These are phyloP conservation scores for Xanthostigma xanthostigma DNA, from an alignment of 2,888 invertebrate species.

Conservation along the genomic window DNA sequence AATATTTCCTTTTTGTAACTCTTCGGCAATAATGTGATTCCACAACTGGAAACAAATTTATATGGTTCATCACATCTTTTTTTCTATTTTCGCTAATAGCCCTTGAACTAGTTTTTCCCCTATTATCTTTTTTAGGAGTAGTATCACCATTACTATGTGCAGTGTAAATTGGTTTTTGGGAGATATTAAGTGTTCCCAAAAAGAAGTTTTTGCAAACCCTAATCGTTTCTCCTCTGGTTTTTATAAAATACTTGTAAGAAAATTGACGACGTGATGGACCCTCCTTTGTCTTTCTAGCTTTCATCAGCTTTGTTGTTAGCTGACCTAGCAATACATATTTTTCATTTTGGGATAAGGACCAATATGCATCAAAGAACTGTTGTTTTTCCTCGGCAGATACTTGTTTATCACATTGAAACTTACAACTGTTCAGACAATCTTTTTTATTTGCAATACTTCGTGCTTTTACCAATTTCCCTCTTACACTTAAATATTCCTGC, in stretches of 20 bases:
- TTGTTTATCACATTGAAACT: conserved; percentile 2
- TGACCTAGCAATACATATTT: too few relatives aligned
- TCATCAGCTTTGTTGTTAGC: not conserved
- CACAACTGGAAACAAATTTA: conserved; percentile 8
- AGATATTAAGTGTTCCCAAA: conserved; percentile 6
- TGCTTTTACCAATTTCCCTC: conserved; percentile 3
- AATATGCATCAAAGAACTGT: too few relatives aligned
- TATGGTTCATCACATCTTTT: conserved; percentile 7
- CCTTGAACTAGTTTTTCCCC: conserved; percentile 2
- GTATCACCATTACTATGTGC: conserved; percentile 5
- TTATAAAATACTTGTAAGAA: conserved; percentile 8
- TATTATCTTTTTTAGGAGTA: not conserved
- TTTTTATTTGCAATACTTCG: conserved; percentile 3
- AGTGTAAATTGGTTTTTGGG: conserved; percentile 8
- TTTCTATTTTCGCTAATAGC: not conserved
- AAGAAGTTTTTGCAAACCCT: conserved; percentile 8
- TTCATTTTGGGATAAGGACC: too few relatives aligned
- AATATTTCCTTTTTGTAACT: conserved; percentile 6
- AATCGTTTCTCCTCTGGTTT: conserved; percentile 3
- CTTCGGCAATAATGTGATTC: conserved; percentile 10
- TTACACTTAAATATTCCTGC: conserved; percentile 1
- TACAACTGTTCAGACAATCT: conserved; percentile 4
- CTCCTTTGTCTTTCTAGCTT: not conserved
- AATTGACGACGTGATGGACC: conserved; percentile 4
- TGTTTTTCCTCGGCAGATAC: conserved; percentile 2